Evolutionary conservation across 2,113 vertebrate genomes (phyloP).

Genomic region (cattle (Bos taurus)): DNA sequence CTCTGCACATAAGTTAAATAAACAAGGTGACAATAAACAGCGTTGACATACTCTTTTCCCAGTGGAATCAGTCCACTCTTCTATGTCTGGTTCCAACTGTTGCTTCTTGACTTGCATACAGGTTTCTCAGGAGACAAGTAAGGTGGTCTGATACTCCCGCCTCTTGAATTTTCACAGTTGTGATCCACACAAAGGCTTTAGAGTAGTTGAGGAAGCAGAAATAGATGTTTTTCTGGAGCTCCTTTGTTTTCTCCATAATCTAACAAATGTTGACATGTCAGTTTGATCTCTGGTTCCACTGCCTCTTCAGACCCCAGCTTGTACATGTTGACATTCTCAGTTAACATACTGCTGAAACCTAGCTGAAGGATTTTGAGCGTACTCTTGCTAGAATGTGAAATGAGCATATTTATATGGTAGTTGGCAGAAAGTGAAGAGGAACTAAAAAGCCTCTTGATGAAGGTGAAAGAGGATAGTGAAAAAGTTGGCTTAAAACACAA

Average conservation of each 20-base stretch:
- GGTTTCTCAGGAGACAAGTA: neutral
- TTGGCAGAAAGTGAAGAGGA: neutral
- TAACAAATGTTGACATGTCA: neutral
- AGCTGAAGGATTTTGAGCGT: neutral
- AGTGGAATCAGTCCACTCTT: neutral
- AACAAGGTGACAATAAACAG: neutral
- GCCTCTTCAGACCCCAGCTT: neutral
- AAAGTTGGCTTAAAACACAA: no score
- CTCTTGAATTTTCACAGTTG: neutral
- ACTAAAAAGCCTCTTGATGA: no score
- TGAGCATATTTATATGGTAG: neutral
- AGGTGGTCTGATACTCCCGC: neutral
- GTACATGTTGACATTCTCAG: neutral
- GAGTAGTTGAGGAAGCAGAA: neutral
- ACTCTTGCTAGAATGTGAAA: neutral
- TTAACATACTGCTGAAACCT: neutral
- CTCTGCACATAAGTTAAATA: neutral
- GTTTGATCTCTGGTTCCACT: neutral
- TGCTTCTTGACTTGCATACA: neutral
- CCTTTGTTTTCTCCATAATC: neutral
- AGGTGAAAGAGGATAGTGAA: no score
- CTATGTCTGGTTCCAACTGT: neutral
- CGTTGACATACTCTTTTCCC: accelerated
- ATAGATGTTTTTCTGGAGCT: neutral
- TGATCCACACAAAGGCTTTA: neutral